Conservation (phyloP, 2,888 invertebrate species). For the Lithophane leautieri region DNA sequence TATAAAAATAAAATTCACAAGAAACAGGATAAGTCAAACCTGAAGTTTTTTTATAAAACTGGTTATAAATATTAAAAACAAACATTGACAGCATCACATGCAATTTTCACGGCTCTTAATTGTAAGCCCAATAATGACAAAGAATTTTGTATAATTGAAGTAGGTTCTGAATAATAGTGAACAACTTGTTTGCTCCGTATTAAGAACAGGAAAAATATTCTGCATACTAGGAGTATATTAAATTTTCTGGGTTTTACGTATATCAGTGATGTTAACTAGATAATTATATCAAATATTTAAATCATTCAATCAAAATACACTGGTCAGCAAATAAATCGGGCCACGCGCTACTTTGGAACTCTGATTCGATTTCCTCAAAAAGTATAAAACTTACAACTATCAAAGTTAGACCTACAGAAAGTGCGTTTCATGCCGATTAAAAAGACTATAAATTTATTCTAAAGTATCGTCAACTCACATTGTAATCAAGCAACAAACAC, state of each 20-base stretch:
- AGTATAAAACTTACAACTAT: too few species aligned
- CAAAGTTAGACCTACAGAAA: too few species aligned
- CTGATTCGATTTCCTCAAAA: too few species aligned
- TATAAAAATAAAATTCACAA: too few species aligned
- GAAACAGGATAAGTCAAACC: too few species aligned
- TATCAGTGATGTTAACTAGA: background rate
- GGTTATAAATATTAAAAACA: background rate
- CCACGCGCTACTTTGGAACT: too few species aligned
- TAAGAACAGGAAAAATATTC: slow-evolving; percentile 18
- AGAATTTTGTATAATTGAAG: background rate
- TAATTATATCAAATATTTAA: background rate
- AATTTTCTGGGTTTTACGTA: background rate
- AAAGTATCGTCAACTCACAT: too few species aligned
- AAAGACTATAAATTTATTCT: too few species aligned
- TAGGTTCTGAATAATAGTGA: slow-evolving; percentile 1
- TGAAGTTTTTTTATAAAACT: background rate
- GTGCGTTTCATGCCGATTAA: too few species aligned
- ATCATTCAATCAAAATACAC: background rate
- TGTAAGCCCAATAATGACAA: background rate
- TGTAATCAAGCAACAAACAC: too few species aligned
- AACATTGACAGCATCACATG: background rate
- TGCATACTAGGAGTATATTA: background rate
- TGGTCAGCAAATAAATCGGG: too few species aligned
- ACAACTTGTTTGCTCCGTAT: background rate
- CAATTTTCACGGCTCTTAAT: background rate